Conservation (phyloP, 2,888 invertebrate species). For the Phyllotreta cruciferae region DNA sequence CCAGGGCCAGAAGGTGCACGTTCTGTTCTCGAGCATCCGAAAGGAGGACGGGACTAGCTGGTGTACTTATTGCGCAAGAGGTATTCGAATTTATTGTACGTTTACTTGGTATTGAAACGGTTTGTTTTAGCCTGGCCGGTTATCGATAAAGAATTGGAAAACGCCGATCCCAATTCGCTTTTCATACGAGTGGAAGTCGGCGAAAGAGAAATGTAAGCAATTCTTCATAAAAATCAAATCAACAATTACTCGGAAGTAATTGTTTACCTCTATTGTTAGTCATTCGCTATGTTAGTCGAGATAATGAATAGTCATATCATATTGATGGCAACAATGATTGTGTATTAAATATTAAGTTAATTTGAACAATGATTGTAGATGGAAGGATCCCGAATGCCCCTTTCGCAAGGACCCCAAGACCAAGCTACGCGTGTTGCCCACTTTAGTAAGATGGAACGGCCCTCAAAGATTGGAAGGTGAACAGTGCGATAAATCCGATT, state of each 20-base stretch:
- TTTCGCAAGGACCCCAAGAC: conserved; percentile 80
- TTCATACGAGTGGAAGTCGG: conserved; percentile 83
- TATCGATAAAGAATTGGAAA: conserved; percentile 70
- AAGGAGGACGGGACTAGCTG: conserved; percentile 76
- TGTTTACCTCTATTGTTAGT: too few relatives aligned
- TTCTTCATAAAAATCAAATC: too few relatives aligned
- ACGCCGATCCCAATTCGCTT: conserved; percentile 68
- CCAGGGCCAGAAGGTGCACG: conserved; percentile 60
- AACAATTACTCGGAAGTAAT: too few relatives aligned
- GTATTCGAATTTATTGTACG: conserved; percentile 62
- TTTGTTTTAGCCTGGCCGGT: conserved; percentile 74
- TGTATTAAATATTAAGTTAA: not conserved
- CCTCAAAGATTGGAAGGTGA: conserved; percentile 81
- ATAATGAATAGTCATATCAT: too few relatives aligned
- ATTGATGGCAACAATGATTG: too few relatives aligned
- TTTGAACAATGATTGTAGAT: conserved; percentile 64
- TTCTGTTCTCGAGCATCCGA: conserved; percentile 74
- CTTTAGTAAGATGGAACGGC: conserved; percentile 79
- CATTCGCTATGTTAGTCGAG: not conserved
- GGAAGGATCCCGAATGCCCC: conserved; percentile 83
- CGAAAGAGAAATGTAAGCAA: conserved; percentile 74
- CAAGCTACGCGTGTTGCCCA: conserved; percentile 81
- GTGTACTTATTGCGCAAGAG: conserved; percentile 88
- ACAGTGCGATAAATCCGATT: conserved; percentile 75
- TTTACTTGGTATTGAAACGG: not conserved